These are phyloP conservation scores for Coccyzus lansbergi DNA, from an alignment of 2,797 vertebrate genomes.

Conservation along the genomic window DNA sequence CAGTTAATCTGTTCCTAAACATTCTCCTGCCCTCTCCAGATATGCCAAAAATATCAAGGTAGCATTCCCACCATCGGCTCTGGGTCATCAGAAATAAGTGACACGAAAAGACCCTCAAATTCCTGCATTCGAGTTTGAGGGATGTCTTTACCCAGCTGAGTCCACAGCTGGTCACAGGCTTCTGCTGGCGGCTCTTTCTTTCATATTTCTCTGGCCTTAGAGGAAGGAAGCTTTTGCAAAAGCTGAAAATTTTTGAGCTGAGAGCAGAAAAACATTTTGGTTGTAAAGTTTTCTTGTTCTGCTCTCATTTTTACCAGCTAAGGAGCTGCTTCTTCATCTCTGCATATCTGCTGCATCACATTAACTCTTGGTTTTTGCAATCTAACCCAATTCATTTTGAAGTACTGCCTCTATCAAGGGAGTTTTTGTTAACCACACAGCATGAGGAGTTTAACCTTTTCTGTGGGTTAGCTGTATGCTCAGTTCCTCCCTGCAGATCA, in stretches of 20 bases:
- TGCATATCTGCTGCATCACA: neutral
- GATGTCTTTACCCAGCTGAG: neutral
- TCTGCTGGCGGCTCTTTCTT: neutral
- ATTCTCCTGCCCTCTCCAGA: neutral
- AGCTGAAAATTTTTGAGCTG: neutral
- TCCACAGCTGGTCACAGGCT: neutral
- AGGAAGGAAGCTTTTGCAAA: neutral
- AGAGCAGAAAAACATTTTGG: neutral
- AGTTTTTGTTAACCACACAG: neutral
- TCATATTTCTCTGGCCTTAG: neutral
- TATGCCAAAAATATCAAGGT: neutral
- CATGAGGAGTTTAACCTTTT: neutral
- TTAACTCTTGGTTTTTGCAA: neutral
- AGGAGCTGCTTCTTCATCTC: neutral
- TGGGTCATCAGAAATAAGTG: constrained; percentile 9
- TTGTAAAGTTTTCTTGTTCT: neutral
- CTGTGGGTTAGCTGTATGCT: neutral
- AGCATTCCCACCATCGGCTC: neutral
- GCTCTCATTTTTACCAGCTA: neutral
- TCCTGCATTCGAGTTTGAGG: neutral
- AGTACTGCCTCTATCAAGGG: neutral
- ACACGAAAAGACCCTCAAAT: neutral
- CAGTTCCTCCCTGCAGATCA: neutral
- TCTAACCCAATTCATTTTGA: neutral
- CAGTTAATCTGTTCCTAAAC: neutral